Conservation (phyloP, 2,113 vertebrate species). For the Nasalis larvatus region DNA sequence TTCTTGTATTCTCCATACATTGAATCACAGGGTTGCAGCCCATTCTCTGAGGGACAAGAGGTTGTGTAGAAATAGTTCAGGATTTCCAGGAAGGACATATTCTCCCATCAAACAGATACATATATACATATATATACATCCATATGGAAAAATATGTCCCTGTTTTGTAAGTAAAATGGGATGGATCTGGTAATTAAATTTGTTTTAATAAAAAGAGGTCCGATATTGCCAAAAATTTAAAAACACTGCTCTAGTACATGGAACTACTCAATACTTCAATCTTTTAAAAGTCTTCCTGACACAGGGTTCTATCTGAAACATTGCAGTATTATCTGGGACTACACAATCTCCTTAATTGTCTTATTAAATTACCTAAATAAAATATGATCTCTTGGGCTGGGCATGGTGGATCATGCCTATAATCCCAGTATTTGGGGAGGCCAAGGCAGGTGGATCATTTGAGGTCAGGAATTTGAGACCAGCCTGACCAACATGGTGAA, state of each 20-base stretch:
- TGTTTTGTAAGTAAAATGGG: neutral
- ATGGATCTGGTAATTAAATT: neutral
- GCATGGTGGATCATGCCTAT: too few species aligned
- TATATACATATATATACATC: too few species aligned
- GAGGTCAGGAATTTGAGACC: too few species aligned
- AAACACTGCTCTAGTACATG: neutral
- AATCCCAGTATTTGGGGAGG: too few species aligned
- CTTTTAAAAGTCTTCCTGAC: neutral
- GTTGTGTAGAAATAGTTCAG: neutral
- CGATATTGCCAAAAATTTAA: neutral
- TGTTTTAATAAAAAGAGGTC: neutral
- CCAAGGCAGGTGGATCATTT: too few species aligned
- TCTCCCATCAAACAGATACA: neutral
- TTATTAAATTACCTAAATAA: neutral
- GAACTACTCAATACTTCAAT: neutral
- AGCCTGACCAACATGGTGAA: too few species aligned
- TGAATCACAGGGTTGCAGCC: neutral
- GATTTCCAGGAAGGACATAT: neutral
- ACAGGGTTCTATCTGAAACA: neutral
- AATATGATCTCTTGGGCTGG: neutral
- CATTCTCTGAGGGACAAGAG: neutral
- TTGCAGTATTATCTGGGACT: neutral
- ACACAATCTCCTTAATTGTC: neutral
- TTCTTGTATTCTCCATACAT: neutral
- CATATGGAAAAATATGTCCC: too few species aligned